These are phyloP conservation scores for Tanypteryx hageni DNA, from an alignment of 2,888 invertebrate genomes.

Conservation along the genomic window DNA sequence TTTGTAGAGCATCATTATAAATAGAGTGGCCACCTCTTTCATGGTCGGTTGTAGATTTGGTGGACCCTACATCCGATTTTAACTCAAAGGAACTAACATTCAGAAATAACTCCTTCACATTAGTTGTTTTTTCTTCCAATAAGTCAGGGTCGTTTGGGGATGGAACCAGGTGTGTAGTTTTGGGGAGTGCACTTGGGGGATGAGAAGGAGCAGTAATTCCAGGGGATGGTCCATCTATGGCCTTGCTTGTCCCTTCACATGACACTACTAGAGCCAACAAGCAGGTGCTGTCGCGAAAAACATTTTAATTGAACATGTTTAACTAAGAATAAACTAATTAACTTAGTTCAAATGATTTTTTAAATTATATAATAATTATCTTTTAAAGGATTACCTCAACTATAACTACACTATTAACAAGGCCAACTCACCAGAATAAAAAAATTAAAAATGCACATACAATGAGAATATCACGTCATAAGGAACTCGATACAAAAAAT, in stretches of 20 bases:
- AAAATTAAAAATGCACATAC: too few relatives aligned
- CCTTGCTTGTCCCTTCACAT: slow-evolving; percentile 48
- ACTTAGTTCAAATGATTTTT: too few relatives aligned
- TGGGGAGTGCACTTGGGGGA: slow-evolving; percentile 48
- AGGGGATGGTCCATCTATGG: slow-evolving; percentile 37
- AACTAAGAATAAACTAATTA: too few relatives aligned
- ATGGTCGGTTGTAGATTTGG: slow-evolving; percentile 6
- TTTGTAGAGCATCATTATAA: neutral
- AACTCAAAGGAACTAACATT: slow-evolving; percentile 34
- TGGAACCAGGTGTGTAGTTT: slow-evolving; percentile 15
- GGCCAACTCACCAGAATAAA: too few relatives aligned
- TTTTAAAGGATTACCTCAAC: too few relatives aligned
- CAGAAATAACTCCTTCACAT: slow-evolving; percentile 22
- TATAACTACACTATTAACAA: too few relatives aligned
- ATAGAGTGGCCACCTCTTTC: neutral
- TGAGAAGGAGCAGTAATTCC: slow-evolving; percentile 51
- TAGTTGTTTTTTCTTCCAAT: neutral
- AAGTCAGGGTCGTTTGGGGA: slow-evolving; percentile 4
- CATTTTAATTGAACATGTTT: neutral
- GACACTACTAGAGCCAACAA: slow-evolving; percentile 54
- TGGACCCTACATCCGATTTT: slow-evolving; percentile 2
- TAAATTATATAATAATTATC: too few relatives aligned
- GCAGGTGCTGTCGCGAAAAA: slow-evolving; percentile 36
- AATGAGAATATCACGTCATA: too few relatives aligned
- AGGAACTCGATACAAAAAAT: too few relatives aligned